Evolutionary conservation across 2,113 vertebrate genomes (phyloP), one percentile per base, ranked within the genome.

Genomic region (Daboia siamensis): DNA sequence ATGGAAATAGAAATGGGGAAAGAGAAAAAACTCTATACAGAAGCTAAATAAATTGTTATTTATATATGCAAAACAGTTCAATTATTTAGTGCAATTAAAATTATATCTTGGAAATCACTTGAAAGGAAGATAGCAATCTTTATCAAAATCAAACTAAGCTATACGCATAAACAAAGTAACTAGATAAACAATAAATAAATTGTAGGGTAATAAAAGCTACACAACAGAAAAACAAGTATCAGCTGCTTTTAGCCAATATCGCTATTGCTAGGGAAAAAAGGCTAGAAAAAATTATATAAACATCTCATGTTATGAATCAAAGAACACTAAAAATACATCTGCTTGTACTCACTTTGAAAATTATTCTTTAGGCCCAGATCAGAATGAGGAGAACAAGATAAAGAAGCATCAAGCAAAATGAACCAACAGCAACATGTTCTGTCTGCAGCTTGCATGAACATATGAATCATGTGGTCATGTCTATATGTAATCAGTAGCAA

Each of bases 1-100:
- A 95, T 21, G 90, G 17, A 92, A 92, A 64, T 92, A 48, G 86
- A 29, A 5, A 86, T 84, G 94, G 29, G 84, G 21, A 48, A 21
- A 24, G 4, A 92, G 20, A 11, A 92, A 80, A 57, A 94, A 94
- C 56, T 20, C 59, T 61, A 21, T 13, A 64, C 46, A 90, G 59
- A 91, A 95, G 92, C 91, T 88, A 95, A 96, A 94, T 56, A 87
- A 95, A 96, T 93, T 93, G 12, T 24, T 90, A 90, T 96, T 96
- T 96, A 91, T 93, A 1, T 93, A 89, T 94, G 92, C 86, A 94
- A 96, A 96, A 57, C 46, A 93, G 87, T 91, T 94, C 54, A 92
- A 92, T 96, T 96, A 96, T 96, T 97, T 96, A 91, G 91, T 91
- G 89, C 90, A 96, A 96, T 96, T 96, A 97, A 96, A 96, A 92